Evolutionary conservation across 1,140 invertebrate species (phyloP).

Genomic region (Tetranychus urticae): DNA sequence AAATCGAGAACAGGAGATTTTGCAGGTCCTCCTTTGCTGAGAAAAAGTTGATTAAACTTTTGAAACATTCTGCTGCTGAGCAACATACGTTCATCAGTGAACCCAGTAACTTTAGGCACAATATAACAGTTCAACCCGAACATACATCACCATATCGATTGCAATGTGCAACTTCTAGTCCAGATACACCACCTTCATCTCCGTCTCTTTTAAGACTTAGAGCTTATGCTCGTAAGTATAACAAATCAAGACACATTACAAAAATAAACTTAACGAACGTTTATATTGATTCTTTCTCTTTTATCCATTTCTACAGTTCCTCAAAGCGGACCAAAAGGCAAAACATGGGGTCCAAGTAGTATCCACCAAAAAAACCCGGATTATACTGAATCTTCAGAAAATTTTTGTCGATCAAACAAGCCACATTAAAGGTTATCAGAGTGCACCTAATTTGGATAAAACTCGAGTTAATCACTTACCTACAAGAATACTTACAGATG

Average conservation of each 20-base stretch:
- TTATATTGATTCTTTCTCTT: neutral
- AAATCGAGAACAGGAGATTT: no score
- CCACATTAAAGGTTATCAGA: constrained; percentile 27
- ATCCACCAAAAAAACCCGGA: constrained; percentile 64
- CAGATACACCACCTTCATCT: constrained; percentile 56
- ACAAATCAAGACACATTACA: no score
- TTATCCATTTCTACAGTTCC: constrained; percentile 34
- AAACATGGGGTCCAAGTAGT: constrained; percentile 88
- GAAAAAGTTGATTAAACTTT: constrained; percentile 36
- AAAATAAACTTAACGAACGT: no score
- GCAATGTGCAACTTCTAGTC: constrained; percentile 27
- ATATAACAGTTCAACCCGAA: constrained; percentile 58
- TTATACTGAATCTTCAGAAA: constrained; percentile 25
- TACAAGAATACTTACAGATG: neutral
- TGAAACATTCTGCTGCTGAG: constrained; percentile 40
- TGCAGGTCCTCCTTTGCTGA: no score
- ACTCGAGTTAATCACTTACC: constrained; percentile 16
- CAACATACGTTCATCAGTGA: constrained; percentile 49
- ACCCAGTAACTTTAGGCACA: constrained; percentile 75
- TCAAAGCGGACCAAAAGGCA: constrained; percentile 81
- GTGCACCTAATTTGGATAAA: constrained; percentile 56
- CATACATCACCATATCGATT: constrained; percentile 23
- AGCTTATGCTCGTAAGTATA: constrained; percentile 63
- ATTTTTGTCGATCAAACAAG: constrained; percentile 21
- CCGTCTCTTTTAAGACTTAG: constrained; percentile 50